These are phyloP conservation scores for Sylvilagus bachmani DNA, from an alignment of 2,113 vertebrate species.

Conservation along the genomic window DNA sequence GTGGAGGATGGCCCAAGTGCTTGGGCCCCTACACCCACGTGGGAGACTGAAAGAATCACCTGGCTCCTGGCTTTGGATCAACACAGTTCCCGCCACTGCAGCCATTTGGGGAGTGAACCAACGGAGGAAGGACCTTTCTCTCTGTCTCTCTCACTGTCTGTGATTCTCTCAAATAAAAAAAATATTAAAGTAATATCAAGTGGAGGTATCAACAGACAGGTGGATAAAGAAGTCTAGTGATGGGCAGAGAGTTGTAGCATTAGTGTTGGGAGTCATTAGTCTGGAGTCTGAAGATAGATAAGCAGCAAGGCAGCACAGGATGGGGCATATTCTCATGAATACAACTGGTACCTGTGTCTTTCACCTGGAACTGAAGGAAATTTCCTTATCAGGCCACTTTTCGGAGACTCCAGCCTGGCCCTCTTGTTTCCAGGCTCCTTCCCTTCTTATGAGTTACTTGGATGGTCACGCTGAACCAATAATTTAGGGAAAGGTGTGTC, in stretches of 20 bases:
- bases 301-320: slow-evolving; percentile 12
- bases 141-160: too few relatives aligned
- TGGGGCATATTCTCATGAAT: background rate
- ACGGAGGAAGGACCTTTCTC: too few relatives aligned
- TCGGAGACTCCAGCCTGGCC: background rate
- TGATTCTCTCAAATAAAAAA: too few relatives aligned
- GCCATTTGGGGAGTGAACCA: too few relatives aligned
- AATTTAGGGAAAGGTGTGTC: slow-evolving; percentile 26
- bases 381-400: slow-evolving; percentile 40
- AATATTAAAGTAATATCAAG: background rate
- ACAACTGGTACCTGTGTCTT: background rate
- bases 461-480: background rate
- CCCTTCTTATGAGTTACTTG: slow-evolving; percentile 34
- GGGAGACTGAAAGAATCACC: too few relatives aligned
- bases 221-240: background rate
- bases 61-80: too few relatives aligned
- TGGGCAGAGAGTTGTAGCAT: background rate
- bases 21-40: too few relatives aligned
- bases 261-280: background rate
- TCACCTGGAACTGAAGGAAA: background rate
- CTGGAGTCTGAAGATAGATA: background rate
- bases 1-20: too few relatives aligned
- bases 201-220: background rate
- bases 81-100: too few relatives aligned
- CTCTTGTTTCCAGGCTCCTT: slow-evolving; percentile 12